Percentiles rank a stretch among this genome's conserved stretches.
These are phyloP conservation scores for Porites cylindrica DNA, from an alignment of 92 coral and sea anemone species.

Conservation along the genomic window DNA sequence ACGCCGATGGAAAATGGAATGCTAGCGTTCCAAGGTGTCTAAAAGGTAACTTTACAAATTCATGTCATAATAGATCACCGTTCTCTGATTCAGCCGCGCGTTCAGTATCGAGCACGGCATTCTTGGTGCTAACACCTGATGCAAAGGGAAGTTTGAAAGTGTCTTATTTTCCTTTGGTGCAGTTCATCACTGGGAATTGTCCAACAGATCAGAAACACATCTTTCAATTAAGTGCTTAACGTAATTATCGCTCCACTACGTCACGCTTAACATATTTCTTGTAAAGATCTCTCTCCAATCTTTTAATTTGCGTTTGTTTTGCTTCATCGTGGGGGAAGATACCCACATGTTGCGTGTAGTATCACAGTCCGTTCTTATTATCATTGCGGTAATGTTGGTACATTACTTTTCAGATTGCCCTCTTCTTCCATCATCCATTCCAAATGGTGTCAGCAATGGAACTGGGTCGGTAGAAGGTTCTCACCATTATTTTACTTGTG, in stretches of 20 bases:
- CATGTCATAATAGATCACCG: background rate
- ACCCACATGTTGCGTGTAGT: too few relatives aligned
- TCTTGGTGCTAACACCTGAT: background rate
- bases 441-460: slow-evolving; percentile 19
- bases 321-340: too few relatives aligned
- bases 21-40: slow-evolving; percentile 57
- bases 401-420: slow-evolving; percentile 22
- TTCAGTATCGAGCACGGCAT: background rate
- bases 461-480: slow-evolving; percentile 43
- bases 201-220: too few relatives aligned
- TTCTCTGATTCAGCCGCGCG: background rate
- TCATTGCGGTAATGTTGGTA: background rate
- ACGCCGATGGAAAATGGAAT: slow-evolving; percentile 58
- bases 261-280: too few relatives aligned
- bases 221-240: too few relatives aligned
- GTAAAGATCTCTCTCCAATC: too few relatives aligned
- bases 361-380: background rate
- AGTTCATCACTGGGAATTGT: too few relatives aligned
- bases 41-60: slow-evolving; percentile 18
- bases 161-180: too few relatives aligned
- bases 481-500: slow-evolving; percentile 11
- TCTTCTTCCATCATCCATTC: slow-evolving; percentile 28
- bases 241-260: too few relatives aligned
- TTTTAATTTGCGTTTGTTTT: too few relatives aligned
- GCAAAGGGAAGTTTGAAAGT: too few relatives aligned